These are phyloP conservation scores for Cyphomyrmex costatus DNA, from an alignment of 1,140 invertebrate species.

Conservation along the genomic window DNA sequence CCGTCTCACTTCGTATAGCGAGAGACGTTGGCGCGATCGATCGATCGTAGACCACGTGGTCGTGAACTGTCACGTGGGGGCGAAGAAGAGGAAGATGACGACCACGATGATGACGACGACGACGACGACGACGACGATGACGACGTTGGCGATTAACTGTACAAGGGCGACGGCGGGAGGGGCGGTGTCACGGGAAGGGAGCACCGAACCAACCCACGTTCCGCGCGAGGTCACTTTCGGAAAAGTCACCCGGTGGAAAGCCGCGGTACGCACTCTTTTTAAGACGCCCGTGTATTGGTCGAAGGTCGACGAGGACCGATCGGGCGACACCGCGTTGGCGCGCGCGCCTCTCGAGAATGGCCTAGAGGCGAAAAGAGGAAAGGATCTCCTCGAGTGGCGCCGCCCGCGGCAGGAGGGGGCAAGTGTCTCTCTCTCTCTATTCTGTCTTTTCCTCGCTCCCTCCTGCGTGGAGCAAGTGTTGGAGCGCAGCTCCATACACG, in stretches of 20 bases:
- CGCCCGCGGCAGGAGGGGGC: constrained; percentile 85
- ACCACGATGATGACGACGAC: background rate
- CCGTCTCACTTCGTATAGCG: background rate
- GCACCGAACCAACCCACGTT: background rate
- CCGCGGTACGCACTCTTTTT: constrained; percentile 30
- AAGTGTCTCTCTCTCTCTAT: constrained; percentile 71
- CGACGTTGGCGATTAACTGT: constrained; percentile 14
- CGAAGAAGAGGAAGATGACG: constrained; percentile 23
- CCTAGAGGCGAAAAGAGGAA: constrained; percentile 87
- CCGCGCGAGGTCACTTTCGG: background rate
- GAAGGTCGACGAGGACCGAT: constrained; percentile 77
- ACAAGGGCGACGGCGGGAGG: background rate
- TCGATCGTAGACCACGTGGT: constrained; percentile 72
- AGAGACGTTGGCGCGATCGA: constrained; percentile 47
- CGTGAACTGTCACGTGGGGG: constrained; percentile 75
- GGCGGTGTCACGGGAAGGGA: background rate
- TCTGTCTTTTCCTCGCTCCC: constrained; percentile 35
- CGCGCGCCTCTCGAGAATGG: constrained; percentile 87
- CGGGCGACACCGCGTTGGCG: constrained; percentile 83
- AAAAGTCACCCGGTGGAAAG: constrained; percentile 70
- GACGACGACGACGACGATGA: background rate
- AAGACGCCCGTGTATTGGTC: constrained; percentile 78
- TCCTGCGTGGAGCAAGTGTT: constrained; percentile 81
- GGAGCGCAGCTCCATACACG: constrained; percentile 65
- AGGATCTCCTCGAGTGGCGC: constrained; percentile 85